Base-by-base conservation (phyloP, 2,113 vertebrate species). In the Porphyrio hochstetteri region DNA sequence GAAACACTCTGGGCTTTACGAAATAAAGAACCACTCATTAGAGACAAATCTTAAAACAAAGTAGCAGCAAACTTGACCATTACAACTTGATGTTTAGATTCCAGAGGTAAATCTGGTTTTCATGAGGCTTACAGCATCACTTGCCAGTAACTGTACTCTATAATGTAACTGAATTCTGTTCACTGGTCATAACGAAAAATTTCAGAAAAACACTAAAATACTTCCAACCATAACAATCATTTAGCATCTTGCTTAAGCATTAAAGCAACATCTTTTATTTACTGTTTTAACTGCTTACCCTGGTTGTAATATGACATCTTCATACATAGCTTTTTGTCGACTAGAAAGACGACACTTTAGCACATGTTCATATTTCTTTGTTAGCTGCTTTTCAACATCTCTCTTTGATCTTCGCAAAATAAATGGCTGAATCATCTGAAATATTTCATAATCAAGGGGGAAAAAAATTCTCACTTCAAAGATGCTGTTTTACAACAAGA, bases 351-450 rank as follows among this genome's bases (percentile, higher is more conserved):
- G 98, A 68, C 99, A 99, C 90, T 99, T 99, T 3, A 99, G 97
- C 86, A 99, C 99, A 44, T 99, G 99, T 46, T 99, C 99, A 0
- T 99, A 99, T 92, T 99, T 99, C 96, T 99, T 99, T 16, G 98
- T 98, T 44, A 99, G 98, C 96, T 99, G 99, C 94, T 99, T 99
- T 82, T 99, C 99, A n/a, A 99, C 99, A 0, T 99, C 99, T 65
- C 98, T 98, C 96, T 99, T 99, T 52, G 99, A 99, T 92, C 99
- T 98, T 48, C 99, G 97, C 96, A 99, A 97, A 95, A 99, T 99
- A 96, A 99, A 99, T 0, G 99, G 99, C 65, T 99, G 99, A 91
- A 99, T 99, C 98, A 99, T 98, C 99, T 99, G 91, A 38, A 93
- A 86, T 2, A 29, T 90, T 70, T 76, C 67, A 88, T 10, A 61